Evolutionary conservation across 2,797 vertebrate species (phyloP), one percentile per base, ranked within the genome.

Genomic region (Poeciliopsis presidionis): DNA sequence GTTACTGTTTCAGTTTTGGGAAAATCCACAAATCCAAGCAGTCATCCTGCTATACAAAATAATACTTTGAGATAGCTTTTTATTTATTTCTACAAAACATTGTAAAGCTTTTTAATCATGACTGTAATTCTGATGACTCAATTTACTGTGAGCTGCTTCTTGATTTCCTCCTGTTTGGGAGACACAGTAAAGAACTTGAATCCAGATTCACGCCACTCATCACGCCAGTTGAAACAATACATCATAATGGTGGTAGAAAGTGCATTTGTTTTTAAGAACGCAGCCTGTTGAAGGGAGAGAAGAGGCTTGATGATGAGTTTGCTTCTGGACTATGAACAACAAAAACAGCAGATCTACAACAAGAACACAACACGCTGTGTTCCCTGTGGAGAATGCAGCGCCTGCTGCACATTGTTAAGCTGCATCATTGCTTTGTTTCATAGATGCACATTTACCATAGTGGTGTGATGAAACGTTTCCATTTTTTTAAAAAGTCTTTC

Each of bases 281-380:
- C 28, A 45, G 73, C 45, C n/a, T 76, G 75, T 46, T 84, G 72
- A 74, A 70, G 43, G 72, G 69, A 63, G 16, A 39, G 65, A 75
- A 67, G 46, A 78, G 76, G 70, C 51, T 74, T 78, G 77, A 82
- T 79, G 74, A 86, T 81, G 71, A 53, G 53, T 45, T 61, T 57
- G 45, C 59, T 46, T 76, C 33, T 79, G 33, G 83, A 77, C 51
- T 39, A 74, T 76, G 20, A 8, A 63, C 55, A 55, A 67, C 36
- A 43, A 43, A 67, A 75, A 71, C 69, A 79, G 33, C 13, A 63
- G 28, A 45, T 22, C 22, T 28, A 67, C 36, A 47, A 70, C 53
- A 72, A 43, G 73, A 3, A n/a, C 74, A 51, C 20, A 67, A 41
- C 63, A 43, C 9, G 63, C 63, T 25, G 63, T 5, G 63, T 25